phyloP scores from a whole-genome alignment of 2,888 invertebrate species.

The Altica lythri region DNA sequence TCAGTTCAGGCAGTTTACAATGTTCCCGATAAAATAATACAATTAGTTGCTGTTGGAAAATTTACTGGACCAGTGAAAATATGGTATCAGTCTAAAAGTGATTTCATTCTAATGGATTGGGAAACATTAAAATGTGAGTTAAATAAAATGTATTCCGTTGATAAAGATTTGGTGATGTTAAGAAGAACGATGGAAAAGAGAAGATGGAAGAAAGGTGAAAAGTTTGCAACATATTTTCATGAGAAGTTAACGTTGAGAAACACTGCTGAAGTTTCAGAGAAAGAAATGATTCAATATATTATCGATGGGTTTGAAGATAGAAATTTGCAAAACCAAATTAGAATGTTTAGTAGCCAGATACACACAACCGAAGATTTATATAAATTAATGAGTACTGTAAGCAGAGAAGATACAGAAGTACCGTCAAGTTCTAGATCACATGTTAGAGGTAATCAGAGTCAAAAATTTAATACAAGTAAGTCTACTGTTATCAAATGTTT shows the following conservation, averaged over 20 bases:
- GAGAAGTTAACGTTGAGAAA: no score
- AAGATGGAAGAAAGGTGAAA: neutral
- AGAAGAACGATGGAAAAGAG: no score
- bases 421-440: neutral
- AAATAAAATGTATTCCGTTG: neutral
- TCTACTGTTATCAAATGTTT: no score
- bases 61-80: constrained; percentile 1
- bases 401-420: neutral
- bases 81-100: constrained; percentile 3
- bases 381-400: neutral
- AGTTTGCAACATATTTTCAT: neutral
- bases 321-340: no score
- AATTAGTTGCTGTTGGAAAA: constrained; percentile 4
- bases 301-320: neutral
- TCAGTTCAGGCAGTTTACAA: neutral
- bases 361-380: neutral
- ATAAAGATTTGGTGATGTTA: neutral
- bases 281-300: constrained; percentile 1
- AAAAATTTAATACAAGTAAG: no score
- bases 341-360: no score
- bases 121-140: neutral
- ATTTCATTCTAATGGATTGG: no score
- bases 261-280: neutral
- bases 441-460: no score
- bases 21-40: neutral